Percentiles rank a stretch among this genome's conserved stretches.
Evolutionary conservation across 2,797 vertebrate species (phyloP).

Genomic region (Hydrocynus forskahlii): DNA sequence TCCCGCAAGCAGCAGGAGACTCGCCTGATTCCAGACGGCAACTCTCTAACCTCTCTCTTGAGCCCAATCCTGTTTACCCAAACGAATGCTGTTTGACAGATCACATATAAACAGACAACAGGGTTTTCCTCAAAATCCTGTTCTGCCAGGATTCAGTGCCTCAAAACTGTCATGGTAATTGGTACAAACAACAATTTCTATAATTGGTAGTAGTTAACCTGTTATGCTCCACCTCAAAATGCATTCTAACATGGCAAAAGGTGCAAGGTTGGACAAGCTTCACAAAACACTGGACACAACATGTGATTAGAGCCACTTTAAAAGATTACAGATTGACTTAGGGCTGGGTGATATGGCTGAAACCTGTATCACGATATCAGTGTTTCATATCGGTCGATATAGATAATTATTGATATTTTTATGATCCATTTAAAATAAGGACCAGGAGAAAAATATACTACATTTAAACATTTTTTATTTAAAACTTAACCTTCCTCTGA

Average conservation of each 20-base stretch:
- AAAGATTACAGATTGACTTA: too few relatives aligned
- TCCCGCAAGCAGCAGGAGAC: slow-evolving; percentile 32
- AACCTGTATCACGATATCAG: too few relatives aligned
- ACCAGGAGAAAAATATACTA: too few relatives aligned
- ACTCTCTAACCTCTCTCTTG: slow-evolving; percentile 19
- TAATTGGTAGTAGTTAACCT: background rate
- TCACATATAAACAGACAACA: slow-evolving; percentile 16
- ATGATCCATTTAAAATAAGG: too few relatives aligned
- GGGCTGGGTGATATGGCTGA: too few relatives aligned
- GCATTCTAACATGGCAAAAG: background rate
- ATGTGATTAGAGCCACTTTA: too few relatives aligned
- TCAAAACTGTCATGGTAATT: background rate
- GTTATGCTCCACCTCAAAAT: background rate
- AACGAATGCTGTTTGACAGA: slow-evolving; percentile 17
- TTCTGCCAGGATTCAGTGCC: background rate
- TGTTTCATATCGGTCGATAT: too few relatives aligned
- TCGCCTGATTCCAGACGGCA: slow-evolving; percentile 14
- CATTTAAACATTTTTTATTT: too few relatives aligned
- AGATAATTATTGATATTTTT: too few relatives aligned
- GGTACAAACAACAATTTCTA: background rate
- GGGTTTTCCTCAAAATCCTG: slow-evolving; percentile 17
- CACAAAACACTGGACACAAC: too few relatives aligned
- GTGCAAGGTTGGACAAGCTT: too few relatives aligned
- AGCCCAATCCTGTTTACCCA: background rate
- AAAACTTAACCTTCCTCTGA: too few relatives aligned